Conservation (phyloP, 2,888 invertebrate genomes). For the Pollenia amentaria region DNA sequence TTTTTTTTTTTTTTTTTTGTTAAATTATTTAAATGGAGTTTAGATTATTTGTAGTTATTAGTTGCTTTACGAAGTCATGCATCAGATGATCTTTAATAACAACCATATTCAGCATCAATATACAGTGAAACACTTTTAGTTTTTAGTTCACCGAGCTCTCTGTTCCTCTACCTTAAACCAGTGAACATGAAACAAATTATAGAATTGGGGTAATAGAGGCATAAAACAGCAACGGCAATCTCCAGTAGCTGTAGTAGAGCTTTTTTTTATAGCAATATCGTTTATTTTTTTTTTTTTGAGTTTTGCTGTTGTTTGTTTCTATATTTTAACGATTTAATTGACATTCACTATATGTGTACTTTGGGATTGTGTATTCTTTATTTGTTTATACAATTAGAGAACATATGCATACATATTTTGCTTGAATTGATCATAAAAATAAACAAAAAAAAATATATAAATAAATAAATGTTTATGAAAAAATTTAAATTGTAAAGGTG, state of each 20-base stretch:
- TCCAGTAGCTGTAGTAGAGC: neutral
- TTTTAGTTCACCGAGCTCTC: neutral
- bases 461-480: slow-evolving; percentile 12
- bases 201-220: slow-evolving; percentile 15
- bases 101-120: slow-evolving; percentile 32
- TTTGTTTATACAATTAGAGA: slow-evolving; percentile 50
- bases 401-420: slow-evolving; percentile 26
- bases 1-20: no score
- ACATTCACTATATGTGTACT: slow-evolving; percentile 36
- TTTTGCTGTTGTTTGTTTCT: neutral
- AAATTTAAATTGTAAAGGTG: slow-evolving; percentile 54
- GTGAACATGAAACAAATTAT: slow-evolving; percentile 35
- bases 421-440: neutral
- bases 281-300: neutral
- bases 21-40: slow-evolving; percentile 36
- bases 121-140: slow-evolving; percentile 20
- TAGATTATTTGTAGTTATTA: neutral
- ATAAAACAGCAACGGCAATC: neutral
- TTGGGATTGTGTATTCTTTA: neutral
- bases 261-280: slow-evolving; percentile 25
- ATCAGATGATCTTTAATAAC: slow-evolving; percentile 30
- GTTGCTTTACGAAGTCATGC: slow-evolving; percentile 44
- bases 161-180: slow-evolving; percentile 24
- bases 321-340: slow-evolving; percentile 50
- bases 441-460: slow-evolving; percentile 19